A percentile compares a stretch with the other conserved stretches of the same genome.
phyloP scores from a whole-genome alignment of 2,113 vertebrate species.

The Callipepla californica region DNA sequence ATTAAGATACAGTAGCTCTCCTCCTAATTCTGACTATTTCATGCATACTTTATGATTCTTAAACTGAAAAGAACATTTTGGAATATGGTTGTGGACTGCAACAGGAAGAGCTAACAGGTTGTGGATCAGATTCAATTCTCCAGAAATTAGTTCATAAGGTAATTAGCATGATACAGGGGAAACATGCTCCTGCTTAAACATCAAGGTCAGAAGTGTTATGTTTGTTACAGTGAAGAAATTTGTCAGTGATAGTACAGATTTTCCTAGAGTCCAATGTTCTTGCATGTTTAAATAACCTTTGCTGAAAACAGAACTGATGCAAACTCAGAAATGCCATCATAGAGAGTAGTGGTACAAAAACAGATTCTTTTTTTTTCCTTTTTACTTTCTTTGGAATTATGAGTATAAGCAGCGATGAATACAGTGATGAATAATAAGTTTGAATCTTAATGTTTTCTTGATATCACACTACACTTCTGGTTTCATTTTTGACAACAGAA shows the following conservation, averaged over 20 bases:
- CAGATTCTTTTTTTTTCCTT: neutral
- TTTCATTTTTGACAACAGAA: neutral
- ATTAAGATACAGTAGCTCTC: neutral
- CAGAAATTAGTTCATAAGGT: conserved; percentile 6
- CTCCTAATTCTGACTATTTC: neutral
- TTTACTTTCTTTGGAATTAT: no score
- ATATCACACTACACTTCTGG: neutral
- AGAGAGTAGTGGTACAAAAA: neutral
- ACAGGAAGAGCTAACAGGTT: neutral
- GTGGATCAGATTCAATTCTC: neutral
- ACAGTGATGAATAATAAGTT: neutral
- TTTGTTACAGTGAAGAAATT: neutral
- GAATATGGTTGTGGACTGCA: neutral
- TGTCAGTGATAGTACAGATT: neutral
- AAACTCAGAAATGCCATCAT: neutral
- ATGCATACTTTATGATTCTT: neutral
- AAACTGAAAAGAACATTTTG: neutral
- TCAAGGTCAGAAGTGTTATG: conserved; percentile 1
- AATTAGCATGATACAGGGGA: neutral
- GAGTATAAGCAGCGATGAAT: neutral
- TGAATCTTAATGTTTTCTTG: neutral
- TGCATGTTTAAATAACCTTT: neutral
- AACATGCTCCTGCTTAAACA: neutral
- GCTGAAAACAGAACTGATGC: neutral
- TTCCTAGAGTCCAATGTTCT: neutral